Evolutionary conservation across 2,888 invertebrate species (phyloP).

Genomic region (Pseudanteris insignis): DNA sequence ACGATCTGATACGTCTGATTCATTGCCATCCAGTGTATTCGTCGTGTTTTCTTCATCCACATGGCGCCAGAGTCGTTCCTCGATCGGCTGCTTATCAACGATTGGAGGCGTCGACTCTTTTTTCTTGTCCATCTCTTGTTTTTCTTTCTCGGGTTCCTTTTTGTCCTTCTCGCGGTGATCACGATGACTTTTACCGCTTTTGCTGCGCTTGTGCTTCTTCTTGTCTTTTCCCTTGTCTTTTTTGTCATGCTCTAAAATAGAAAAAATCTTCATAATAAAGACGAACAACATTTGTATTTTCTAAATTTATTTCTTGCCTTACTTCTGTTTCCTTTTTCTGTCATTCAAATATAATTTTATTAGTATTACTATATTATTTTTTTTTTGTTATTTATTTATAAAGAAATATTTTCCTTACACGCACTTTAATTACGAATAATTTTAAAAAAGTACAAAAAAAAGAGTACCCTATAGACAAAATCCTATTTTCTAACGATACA

Average conservation of each 20-base stretch:
- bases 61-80: constrained; percentile 69
- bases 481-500: too few relatives aligned
- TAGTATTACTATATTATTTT: too few relatives aligned
- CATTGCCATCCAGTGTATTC: constrained; percentile 61
- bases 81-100: constrained; percentile 62
- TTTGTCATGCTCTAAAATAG: constrained; percentile 34
- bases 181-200: constrained; percentile 28
- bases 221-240: constrained; percentile 52
- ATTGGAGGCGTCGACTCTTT: constrained; percentile 43
- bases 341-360: too few relatives aligned
- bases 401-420: too few relatives aligned
- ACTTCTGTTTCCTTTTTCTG: too few relatives aligned
- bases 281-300: too few relatives aligned
- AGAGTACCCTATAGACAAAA: too few relatives aligned
- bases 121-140: constrained; percentile 46
- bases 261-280: too few relatives aligned
- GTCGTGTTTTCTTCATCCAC: constrained; percentile 64
- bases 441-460: too few relatives aligned
- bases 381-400: too few relatives aligned
- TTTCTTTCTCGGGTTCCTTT: constrained; percentile 52
- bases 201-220: constrained; percentile 48
- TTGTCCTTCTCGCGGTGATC: constrained; percentile 50
- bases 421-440: too few relatives aligned
- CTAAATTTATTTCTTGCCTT: too few relatives aligned
- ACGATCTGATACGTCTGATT: constrained; percentile 70